Evolutionary conservation across 2,113 vertebrate genomes (phyloP), one percentile per base, ranked within the genome.

Genomic region (Ahaetulla prasina): DNA sequence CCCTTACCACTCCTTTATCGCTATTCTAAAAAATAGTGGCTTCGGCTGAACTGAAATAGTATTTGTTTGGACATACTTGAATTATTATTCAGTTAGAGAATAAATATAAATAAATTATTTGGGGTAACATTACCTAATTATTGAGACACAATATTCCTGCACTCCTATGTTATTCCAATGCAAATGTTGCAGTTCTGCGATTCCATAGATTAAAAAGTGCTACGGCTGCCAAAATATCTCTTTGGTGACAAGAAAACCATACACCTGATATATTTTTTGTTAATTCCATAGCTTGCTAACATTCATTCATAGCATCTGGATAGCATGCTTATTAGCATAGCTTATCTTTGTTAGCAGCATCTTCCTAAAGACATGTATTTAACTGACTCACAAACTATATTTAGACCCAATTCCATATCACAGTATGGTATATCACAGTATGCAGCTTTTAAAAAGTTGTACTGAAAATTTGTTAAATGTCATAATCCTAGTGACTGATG

Each of bases 391-490:
- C 74, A n/a, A 4, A 2, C 92, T 93, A 90, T 0, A 8, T 91
- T 96, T 88, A 89, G 93, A 94, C 91, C 88, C 88, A 68, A 91
- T 43, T 35, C 35, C 35, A 18, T 39, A 80, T 80, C 68, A 92
- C 11, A 57, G 92, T 93, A 92, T 74, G 86, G n/a, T 93, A 39
- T 50, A 95, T 86, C 91, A 95, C 95, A 93, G 88, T 22, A 39
- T 55, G 85, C 0, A 91, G 88, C 86, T 94, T 74, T 9, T 22
- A 3, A 88, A 54, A 88, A 16, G 94, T 3, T 90, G 94, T 95
- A 97, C 86, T 96, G 92, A 92, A 91, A 93, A 7, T 93, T 95
- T 22, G 91, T 8, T 80, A 94, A 95, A 90, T 87, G 92, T 52
- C 80, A 68, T 12, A n/a, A 39, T 45, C 18, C 49, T 52, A 74